Base-by-base conservation (phyloP, 2,888 invertebrate genomes). In the Ommatoiulus sabulosus region DNA sequence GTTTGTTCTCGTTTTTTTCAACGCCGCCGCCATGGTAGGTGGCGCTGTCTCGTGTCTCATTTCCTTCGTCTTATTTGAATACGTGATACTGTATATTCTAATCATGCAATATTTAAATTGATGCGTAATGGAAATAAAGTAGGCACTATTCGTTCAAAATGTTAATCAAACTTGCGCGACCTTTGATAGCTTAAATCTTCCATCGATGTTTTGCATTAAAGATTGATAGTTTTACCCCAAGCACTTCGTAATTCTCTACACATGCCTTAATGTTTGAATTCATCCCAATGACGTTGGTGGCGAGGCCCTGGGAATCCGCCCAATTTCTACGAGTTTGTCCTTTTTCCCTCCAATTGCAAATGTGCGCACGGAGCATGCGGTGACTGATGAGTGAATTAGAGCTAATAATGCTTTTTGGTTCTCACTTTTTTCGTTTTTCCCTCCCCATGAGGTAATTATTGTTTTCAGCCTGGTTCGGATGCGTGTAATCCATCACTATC, bases 401-500 rank as follows among this genome's bases (percentile, higher is more conserved):
- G 80, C 80, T 80, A 80, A 80, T 80, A 80, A 80, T 80, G 80
- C 80, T 80, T 80, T 80, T 80, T 80, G 80, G 80, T 80, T 35
- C 80, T 12, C 35, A 35, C 80, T 80, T 80, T 80, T 80, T 80
- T 80, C 15, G 80, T 24, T 35, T 80, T 80, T 80, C 35, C 80
- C 80, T 80, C 80, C 80, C 80, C 80, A 80, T 43, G 80, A 80
- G 80, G 80, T 80, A 80, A 80, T 80, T 80, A 80, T 80, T 80
- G 80, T 80, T 80, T 80, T 80, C 80, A 35, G 80, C 35, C 35
- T 80, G 80, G 80, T 80, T 80, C 35, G 80, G 80, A 80, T 80
- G 80, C 80, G 35, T 80, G 80, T 80, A 80, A 80, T 80, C 80
- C 80, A 80, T 80, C 80, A 80, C 80, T 80, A 80, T 80, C 80